These are phyloP conservation scores for Limnephilus rhombicus DNA, from an alignment of 2,888 invertebrate species.

Conservation along the genomic window DNA sequence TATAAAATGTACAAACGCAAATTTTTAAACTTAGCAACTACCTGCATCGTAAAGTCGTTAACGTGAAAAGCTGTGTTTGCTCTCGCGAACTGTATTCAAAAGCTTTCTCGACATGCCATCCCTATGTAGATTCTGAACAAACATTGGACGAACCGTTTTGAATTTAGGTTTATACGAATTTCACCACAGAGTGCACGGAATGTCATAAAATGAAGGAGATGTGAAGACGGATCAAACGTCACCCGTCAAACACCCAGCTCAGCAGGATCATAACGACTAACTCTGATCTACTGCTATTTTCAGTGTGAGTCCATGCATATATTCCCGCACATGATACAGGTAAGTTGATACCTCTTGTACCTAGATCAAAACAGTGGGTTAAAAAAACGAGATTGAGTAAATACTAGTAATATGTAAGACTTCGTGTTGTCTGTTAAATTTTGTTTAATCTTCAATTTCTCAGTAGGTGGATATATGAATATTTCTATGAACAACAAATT, in stretches of 20 bases:
- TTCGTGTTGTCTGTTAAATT: too few relatives aligned
- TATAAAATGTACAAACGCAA: too few relatives aligned
- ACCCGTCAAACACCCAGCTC: neutral
- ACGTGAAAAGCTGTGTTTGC: too few relatives aligned
- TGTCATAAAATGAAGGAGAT: conserved; percentile 23
- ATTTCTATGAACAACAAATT: too few relatives aligned
- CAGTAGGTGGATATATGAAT: too few relatives aligned
- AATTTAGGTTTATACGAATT: neutral
- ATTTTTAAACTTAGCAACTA: too few relatives aligned
- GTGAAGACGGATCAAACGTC: neutral
- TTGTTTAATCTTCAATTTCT: too few relatives aligned
- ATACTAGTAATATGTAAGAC: too few relatives aligned
- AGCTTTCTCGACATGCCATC: too few relatives aligned
- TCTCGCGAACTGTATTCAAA: neutral
- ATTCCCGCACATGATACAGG: neutral
- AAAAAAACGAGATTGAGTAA: too few relatives aligned
- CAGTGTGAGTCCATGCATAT: neutral
- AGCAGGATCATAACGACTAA: neutral
- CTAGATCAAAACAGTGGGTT: too few relatives aligned
- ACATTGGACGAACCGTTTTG: neutral
- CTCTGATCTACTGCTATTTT: neutral
- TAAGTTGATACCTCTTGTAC: neutral
- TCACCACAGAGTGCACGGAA: neutral
- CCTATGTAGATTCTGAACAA: neutral
- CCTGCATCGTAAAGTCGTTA: too few relatives aligned